These are phyloP conservation scores for Synanceia verrucosa DNA, from an alignment of 2,797 vertebrate genomes.

Conservation along the genomic window DNA sequence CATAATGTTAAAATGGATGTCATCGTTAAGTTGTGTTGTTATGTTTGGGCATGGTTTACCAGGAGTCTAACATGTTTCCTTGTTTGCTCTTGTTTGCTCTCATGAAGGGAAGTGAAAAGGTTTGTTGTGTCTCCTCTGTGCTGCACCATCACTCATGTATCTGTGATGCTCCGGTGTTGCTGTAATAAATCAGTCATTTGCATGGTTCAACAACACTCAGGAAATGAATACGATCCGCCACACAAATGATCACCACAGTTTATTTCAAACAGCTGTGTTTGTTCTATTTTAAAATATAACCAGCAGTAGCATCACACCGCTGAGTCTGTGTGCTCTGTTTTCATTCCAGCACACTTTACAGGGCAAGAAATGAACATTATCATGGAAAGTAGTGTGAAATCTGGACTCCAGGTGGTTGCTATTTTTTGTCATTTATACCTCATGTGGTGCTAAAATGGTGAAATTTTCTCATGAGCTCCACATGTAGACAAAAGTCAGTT, in stretches of 20 bases:
- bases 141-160: conserved; percentile 41
- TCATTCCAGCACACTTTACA: conserved; percentile 10
- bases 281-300: background rate
- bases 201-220: background rate
- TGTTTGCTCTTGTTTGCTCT: conserved; percentile 73
- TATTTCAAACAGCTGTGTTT: background rate
- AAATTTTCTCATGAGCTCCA: background rate
- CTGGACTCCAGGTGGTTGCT: background rate
- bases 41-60: conserved; percentile 30
- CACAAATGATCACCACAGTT: background rate
- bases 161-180: conserved; percentile 48
- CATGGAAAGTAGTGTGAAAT: background rate
- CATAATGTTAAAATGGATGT: conserved; percentile 2
- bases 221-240: background rate
- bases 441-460: background rate
- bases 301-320: conserved; percentile 33
- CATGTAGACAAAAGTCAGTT: background rate
- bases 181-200: conserved; percentile 10
- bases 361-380: conserved; percentile 29
- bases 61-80: conserved; percentile 63
- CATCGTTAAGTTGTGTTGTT: conserved; percentile 32
- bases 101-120: conserved; percentile 87
- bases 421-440: conserved; percentile 7
- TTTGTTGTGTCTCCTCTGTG: conserved; percentile 75
- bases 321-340: conserved; percentile 23